These are phyloP conservation scores for Galago senegalensis DNA, from an alignment of 2,797 vertebrate species.

Conservation along the genomic window DNA sequence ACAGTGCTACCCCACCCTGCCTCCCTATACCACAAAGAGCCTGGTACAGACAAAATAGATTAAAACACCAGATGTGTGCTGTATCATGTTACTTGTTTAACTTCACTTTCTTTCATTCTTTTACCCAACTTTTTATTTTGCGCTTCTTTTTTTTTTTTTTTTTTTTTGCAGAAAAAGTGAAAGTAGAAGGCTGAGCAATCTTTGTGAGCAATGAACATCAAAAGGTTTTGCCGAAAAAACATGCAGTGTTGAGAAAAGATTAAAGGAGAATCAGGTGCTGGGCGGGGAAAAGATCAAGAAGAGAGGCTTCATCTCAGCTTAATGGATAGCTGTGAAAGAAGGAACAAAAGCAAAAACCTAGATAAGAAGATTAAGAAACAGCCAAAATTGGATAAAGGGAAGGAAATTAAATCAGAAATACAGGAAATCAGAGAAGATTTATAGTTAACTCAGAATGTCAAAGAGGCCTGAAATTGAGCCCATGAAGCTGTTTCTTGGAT, in stretches of 20 bases:
- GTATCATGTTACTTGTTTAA: constrained; percentile 32
- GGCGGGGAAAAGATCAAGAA: constrained; percentile 57
- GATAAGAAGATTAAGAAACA: constrained; percentile 78
- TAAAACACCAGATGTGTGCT: not conserved
- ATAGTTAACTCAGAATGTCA: constrained; percentile 69
- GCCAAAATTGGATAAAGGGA: constrained; percentile 73
- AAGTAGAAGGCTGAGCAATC: constrained; percentile 35
- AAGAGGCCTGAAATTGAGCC: constrained; percentile 56
- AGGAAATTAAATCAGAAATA: constrained; percentile 82
- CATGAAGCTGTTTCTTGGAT: constrained; percentile 38
- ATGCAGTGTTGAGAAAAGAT: constrained; percentile 55
- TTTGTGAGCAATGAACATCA: constrained; percentile 65
- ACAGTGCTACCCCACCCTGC: not conserved
- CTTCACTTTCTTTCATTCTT: constrained; percentile 59
- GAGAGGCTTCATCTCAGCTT: constrained; percentile 66
- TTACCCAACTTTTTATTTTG: constrained; percentile 58
- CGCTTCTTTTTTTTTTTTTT: constrained; percentile 51
- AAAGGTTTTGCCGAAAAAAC: constrained; percentile 57
- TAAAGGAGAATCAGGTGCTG: constrained; percentile 60
- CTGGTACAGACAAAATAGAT: not conserved
- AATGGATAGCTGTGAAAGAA: constrained; percentile 62
- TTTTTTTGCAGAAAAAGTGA: not conserved
- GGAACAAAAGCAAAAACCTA: constrained; percentile 72
- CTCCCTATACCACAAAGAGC: not conserved
- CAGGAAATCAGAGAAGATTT: constrained; percentile 79